Evolutionary conservation across 1,140 invertebrate species (phyloP).

Genomic region (Bombus turneri): DNA sequence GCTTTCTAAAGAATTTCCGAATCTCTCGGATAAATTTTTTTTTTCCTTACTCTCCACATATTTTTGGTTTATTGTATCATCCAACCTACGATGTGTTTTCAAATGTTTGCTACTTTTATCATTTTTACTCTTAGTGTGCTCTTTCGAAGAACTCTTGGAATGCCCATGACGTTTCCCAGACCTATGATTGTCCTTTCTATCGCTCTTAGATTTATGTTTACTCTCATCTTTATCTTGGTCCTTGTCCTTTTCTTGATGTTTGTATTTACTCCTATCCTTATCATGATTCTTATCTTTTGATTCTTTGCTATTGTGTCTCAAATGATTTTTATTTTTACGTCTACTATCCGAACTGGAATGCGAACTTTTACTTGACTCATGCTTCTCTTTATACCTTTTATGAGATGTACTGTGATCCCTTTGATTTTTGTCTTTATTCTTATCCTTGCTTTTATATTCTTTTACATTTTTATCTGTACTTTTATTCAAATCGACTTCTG

Average conservation of each 20-base stretch:
- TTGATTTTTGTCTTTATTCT: slow-evolving; percentile 51
- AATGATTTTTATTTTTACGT: slow-evolving; percentile 5
- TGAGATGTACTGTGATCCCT: background rate
- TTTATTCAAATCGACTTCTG: slow-evolving; percentile 59
- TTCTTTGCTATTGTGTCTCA: background rate
- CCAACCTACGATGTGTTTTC: slow-evolving; percentile 65
- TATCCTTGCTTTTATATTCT: slow-evolving; percentile 49
- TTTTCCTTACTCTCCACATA: slow-evolving; percentile 60
- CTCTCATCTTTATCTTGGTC: slow-evolving; percentile 54
- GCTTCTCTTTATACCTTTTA: slow-evolving; percentile 11
- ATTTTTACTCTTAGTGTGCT: slow-evolving; percentile 63
- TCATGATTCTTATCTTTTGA: slow-evolving; percentile 1
- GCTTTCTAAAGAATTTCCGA: slow-evolving; percentile 36
- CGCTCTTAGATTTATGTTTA: slow-evolving; percentile 54
- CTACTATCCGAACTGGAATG: background rate
- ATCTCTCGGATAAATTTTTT: slow-evolving; percentile 62
- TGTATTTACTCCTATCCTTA: slow-evolving; percentile 3
- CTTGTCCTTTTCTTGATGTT: slow-evolving; percentile 26
- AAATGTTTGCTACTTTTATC: slow-evolving; percentile 57
- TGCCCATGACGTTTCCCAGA: slow-evolving; percentile 66
- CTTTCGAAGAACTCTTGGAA: slow-evolving; percentile 61
- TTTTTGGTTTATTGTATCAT: slow-evolving; percentile 57
- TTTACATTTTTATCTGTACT: slow-evolving; percentile 21
- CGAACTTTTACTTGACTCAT: background rate
- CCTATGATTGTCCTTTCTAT: slow-evolving; percentile 62